Conservation (phyloP, 2,888 invertebrate genomes). For the Epistrophe eligans region DNA sequence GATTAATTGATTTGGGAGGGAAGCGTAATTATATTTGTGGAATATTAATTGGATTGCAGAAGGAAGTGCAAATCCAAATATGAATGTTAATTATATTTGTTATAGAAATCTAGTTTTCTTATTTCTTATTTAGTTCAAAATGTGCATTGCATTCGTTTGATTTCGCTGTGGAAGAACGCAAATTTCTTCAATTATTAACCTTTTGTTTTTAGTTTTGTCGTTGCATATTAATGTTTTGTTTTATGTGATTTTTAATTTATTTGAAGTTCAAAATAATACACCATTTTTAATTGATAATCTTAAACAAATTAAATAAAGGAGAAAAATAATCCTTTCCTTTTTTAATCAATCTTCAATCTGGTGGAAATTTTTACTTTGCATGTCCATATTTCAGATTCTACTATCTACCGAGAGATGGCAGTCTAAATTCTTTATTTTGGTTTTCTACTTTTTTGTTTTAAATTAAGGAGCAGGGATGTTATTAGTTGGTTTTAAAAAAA, state of each 20-base stretch:
- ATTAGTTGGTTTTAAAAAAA: not conserved
- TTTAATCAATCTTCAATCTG: not conserved
- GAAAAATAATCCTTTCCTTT: not conserved
- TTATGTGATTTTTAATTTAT: not conserved
- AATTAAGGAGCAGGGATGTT: conserved; percentile 1
- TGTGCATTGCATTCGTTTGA: conserved; percentile 6
- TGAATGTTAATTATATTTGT: conserved; percentile 32
- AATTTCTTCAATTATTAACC: not conserved
- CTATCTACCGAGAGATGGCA: conserved; percentile 16
- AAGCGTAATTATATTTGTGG: conserved; percentile 57
- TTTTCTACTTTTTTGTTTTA: not conserved
- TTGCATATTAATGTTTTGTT: not conserved
- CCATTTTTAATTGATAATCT: not conserved
- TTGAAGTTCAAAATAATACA: not conserved
- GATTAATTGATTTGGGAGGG: conserved; percentile 70
- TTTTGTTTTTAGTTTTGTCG: not conserved
- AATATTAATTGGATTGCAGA: conserved; percentile 64
- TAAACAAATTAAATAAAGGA: not conserved
- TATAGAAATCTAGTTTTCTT: conserved; percentile 13
- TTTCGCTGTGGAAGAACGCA: not conserved
- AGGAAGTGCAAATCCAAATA: conserved; percentile 32
- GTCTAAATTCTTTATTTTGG: not conserved
- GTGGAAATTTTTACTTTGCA: conserved; percentile 11
- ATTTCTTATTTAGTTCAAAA: conserved; percentile 2
- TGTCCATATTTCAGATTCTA: not conserved